These are phyloP conservation scores for Mirounga angustirostris DNA, from an alignment of 2,113 vertebrate species.

Conservation along the genomic window DNA sequence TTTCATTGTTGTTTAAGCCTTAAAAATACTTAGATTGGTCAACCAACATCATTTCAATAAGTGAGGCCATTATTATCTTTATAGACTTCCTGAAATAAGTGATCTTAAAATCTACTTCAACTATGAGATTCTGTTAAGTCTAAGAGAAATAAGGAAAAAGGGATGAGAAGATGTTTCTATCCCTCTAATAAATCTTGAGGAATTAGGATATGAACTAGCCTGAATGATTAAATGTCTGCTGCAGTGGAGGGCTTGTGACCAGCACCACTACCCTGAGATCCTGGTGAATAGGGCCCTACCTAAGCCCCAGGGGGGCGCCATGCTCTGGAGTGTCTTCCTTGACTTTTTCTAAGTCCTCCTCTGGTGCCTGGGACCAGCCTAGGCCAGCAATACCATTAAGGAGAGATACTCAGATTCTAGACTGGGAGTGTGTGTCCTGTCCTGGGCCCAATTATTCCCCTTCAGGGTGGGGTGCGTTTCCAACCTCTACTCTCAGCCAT, in stretches of 20 bases:
- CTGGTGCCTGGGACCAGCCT: background rate
- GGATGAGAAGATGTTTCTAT: background rate
- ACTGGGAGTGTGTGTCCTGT: background rate
- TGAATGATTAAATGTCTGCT: background rate
- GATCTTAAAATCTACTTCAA: background rate
- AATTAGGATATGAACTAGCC: too few relatives aligned
- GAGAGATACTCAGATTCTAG: background rate
- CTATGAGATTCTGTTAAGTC: background rate
- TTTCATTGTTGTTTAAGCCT: background rate
- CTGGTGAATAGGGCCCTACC: rapidly evolving
- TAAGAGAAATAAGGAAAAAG: background rate
- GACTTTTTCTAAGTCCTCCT: background rate
- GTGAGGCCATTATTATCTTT: background rate
- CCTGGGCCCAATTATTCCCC: rapidly evolving
- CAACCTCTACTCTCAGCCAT: background rate
- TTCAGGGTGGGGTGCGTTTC: background rate
- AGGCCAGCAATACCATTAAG: background rate
- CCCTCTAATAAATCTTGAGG: background rate
- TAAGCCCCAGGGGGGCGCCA: rapidly evolving
- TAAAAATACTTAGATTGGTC: background rate
- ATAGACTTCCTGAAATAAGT: background rate
- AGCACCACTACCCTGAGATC: background rate
- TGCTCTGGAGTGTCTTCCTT: background rate
- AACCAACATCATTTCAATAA: background rate
- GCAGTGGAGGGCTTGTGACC: background rate